Evolutionary conservation across 2,888 invertebrate species (phyloP), one percentile per base, ranked within the genome.

Genomic region (Gymnoscelis rufifasciata): DNA sequence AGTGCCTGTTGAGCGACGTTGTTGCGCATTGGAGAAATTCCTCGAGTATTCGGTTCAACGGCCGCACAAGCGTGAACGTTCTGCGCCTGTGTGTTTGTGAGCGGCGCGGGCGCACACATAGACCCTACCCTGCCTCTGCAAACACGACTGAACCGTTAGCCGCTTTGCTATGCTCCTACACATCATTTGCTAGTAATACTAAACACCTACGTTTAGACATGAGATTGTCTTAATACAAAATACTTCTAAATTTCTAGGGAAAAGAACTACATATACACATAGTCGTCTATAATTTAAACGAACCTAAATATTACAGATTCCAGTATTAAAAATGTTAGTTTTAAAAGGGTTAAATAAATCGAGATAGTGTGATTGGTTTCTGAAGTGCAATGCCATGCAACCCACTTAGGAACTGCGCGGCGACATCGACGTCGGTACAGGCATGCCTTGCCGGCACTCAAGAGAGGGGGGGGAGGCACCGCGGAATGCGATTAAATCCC

Each of bases 21-120:
- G 69, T 51, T 54, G 57, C 52, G 60, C 61, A 65, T 73, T 80
- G 79, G 86, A 88, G 88, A 88, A 87, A 88, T 88, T 87, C 87
- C 86, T 86, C 71, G 67, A 74, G 83, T 82, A 78, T 82, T 81
- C 83, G 84, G 87, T 87, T 88, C 87, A 87, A 87, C 75, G 86
- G 83, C 87, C 87, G 84, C 81, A 69, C 74, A 69, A 69, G 76
- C 75, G 78, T 74, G 72, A 74, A 68, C 74, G 70, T 64, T 60
- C 60, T 66, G 68, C 68, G 77, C 58, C 63, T 73, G 76, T 74
- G 78, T 78, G 78, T 67, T 68, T 74, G 68, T 69, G 71, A 69
- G 70, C 67, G 62, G 68, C 71, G 69, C 74, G 56, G 68, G 76
- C 84, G 75, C 83, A 83, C 83, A 79, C 84, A 73, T 66, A 61